Evolutionary conservation across 2,888 invertebrate genomes (phyloP).

Genomic region (Nasonia oneida): DNA sequence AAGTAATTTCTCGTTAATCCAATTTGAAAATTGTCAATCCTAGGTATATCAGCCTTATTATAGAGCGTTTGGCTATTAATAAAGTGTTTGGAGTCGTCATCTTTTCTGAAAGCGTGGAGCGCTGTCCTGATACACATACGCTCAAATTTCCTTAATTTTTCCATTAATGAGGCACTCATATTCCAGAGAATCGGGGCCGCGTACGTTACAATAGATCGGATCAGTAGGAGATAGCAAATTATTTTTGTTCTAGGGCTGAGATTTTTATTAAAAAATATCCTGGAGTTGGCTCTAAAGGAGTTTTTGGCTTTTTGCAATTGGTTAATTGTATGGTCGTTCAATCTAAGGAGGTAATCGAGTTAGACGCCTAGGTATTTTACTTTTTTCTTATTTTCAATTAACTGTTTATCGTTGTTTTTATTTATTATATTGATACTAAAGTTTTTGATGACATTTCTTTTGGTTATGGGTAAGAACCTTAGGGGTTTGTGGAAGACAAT

Average conservation of each 20-base stretch:
- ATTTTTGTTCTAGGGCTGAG: background rate
- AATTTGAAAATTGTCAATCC: no score
- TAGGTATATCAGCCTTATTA: no score
- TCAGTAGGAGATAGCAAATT: background rate
- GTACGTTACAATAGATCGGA: background rate
- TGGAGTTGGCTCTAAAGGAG: background rate
- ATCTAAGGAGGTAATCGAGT: slow-evolving; percentile 18
- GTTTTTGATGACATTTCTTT: background rate
- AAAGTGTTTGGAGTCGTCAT: no score
- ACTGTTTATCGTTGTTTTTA: background rate
- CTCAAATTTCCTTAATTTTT: no score
- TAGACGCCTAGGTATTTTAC: slow-evolving; percentile 61
- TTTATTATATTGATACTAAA: background rate
- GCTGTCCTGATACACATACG: no score
- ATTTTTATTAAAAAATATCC: background rate
- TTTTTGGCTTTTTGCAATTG: slow-evolving; percentile 47
- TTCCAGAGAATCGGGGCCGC: no score
- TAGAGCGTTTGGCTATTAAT: no score
- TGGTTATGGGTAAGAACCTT: background rate
- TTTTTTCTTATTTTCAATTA: slow-evolving; percentile 12
- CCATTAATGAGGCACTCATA: no score
- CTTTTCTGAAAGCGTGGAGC: no score
- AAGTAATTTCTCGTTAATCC: no score
- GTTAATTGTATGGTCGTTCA: slow-evolving; percentile 21
- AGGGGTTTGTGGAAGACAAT: slow-evolving; percentile 38